These are phyloP conservation scores for Cebus imitator DNA, from an alignment of 2,113 vertebrate genomes.

Conservation along the genomic window DNA sequence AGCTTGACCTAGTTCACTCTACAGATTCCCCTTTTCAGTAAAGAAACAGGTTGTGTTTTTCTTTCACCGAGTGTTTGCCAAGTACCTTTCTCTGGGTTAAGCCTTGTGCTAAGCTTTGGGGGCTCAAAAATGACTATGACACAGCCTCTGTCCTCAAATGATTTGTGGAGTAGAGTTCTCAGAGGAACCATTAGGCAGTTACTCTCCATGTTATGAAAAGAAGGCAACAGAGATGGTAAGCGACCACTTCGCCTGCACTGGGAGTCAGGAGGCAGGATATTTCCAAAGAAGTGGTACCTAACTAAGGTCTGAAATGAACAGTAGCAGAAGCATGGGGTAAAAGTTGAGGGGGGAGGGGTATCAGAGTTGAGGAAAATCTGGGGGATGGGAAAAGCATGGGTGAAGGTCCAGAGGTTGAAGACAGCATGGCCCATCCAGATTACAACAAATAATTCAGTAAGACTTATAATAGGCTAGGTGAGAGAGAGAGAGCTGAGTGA, in stretches of 20 bases:
- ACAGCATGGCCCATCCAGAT: not conserved
- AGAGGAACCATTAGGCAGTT: not conserved
- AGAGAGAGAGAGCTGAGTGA: not conserved
- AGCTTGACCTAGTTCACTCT: not conserved
- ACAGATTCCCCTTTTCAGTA: not conserved
- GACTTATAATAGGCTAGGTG: not conserved
- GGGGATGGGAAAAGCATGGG: not conserved
- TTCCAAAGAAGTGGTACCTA: not conserved
- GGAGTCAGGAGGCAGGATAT: not conserved
- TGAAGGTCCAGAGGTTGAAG: not conserved
- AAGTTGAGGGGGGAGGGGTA: not conserved
- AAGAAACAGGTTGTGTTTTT: constrained; percentile 2
- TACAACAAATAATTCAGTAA: not conserved
- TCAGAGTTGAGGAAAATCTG: not conserved
- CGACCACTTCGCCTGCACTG: not conserved
- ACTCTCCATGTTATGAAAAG: not conserved
- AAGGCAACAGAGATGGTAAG: not conserved
- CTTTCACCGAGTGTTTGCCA: not conserved
- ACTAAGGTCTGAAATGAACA: not conserved
- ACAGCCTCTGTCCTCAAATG: not conserved
- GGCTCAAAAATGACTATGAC: not conserved
- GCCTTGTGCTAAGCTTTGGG: not conserved
- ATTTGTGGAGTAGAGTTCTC: not conserved
- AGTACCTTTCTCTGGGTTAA: not conserved
- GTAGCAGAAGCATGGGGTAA: not conserved